Percentiles rank a stretch among this genome's conserved stretches.
phyloP scores from a whole-genome alignment of 2,888 invertebrate species.

The Euplagia quadripunctaria region DNA sequence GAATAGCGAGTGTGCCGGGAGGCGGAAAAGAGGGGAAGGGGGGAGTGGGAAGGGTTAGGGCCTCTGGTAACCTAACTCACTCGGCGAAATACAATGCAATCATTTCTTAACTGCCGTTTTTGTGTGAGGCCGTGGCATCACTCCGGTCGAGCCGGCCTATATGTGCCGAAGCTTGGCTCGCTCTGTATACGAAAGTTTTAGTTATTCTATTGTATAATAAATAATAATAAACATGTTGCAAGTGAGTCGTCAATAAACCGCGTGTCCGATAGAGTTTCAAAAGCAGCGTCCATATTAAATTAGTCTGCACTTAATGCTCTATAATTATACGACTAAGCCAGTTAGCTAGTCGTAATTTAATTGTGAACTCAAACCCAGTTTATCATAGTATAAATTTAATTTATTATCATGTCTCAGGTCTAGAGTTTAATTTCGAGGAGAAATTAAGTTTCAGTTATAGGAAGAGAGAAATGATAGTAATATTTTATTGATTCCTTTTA shows the following conservation, averaged over 20 bases:
- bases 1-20: no score
- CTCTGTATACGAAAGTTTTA: no score
- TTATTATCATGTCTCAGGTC: neutral
- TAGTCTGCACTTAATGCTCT: conserved; percentile 19
- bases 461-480: neutral
- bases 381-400: conserved; percentile 14
- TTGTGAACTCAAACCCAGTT: conserved; percentile 13
- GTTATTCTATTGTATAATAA: no score
- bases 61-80: no score
- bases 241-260: no score
- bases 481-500: neutral
- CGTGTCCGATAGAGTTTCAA: neutral
- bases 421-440: neutral
- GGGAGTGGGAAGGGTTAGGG: no score
- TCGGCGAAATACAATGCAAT: no score
- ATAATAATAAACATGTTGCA: no score
- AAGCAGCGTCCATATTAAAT: conserved; percentile 10
- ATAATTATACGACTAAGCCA: conserved; percentile 13
- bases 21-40: no score
- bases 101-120: no score
- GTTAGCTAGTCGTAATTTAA: conserved; percentile 19
- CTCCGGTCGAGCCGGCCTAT: no score
- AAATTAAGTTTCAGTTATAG: neutral
- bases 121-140: neutral
- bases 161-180: no score